A percentile compares a stretch with the other conserved stretches of the same genome.
Evolutionary conservation across 2,797 vertebrate genomes (phyloP).

Genomic region (Coreius guichenoti): DNA sequence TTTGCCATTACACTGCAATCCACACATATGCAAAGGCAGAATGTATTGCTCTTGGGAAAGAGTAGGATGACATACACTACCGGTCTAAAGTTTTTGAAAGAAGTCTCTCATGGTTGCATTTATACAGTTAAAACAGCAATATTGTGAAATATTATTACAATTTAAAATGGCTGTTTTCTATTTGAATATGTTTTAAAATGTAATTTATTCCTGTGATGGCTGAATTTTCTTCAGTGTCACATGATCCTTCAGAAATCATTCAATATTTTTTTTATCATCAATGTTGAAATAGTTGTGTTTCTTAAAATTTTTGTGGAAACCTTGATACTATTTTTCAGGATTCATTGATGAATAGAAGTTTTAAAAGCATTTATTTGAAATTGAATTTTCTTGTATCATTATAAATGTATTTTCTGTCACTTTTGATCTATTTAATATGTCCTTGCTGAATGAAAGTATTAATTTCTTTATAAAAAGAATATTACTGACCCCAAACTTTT

Average conservation of each 20-base stretch:
- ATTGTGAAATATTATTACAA: neutral
- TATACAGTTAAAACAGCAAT: neutral
- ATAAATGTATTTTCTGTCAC: neutral
- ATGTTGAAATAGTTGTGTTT: neutral
- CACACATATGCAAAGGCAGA: neutral
- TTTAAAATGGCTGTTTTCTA: neutral
- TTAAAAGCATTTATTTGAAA: neutral
- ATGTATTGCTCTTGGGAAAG: neutral
- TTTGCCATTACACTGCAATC: slow-evolving; percentile 23
- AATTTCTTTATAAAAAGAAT: neutral
- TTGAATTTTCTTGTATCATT: neutral
- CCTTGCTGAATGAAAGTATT: neutral
- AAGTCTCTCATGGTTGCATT: neutral
- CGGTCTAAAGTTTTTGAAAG: neutral
- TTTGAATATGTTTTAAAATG: neutral
- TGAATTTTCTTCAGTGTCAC: neutral
- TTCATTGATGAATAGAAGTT: neutral
- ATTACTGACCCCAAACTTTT: neutral
- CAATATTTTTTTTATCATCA: neutral
- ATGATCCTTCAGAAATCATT: neutral
- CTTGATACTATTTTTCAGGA: neutral
- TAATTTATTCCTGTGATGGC: neutral
- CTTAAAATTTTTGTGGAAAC: neutral
- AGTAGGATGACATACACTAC: neutral
- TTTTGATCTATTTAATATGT: neutral